Base-by-base conservation (phyloP, 2,113 vertebrate species). In the Thoracochromis brauschi region DNA sequence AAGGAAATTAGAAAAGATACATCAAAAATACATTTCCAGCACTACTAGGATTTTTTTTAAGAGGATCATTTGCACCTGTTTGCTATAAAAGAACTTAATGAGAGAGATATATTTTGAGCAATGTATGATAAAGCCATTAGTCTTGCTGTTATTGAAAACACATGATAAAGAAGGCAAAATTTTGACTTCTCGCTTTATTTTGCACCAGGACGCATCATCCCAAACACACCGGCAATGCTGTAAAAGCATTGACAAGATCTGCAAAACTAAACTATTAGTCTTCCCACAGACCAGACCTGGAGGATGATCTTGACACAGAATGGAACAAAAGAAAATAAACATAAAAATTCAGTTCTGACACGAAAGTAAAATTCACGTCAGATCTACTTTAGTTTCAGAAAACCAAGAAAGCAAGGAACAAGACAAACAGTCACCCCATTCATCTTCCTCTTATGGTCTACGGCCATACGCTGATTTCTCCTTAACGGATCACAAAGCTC, bases 51-150 rank as follows among this genome's bases (percentile, higher is more conserved):
- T 65, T 65, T 65, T 65, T 54, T 65, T 65, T 1, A 38, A 38
- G 33, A 21, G 11, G 11, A 21, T 38, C 60, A 21, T 68, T 38
- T 21, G 33, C 33, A 21, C 33, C 33, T 5, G 33, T 38, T 65
- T 21, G 19, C 4, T 65, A n/a, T 38, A 65, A 38, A 21, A 38
- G 0, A 65, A 21, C 33, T 65, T 38, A 65, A 65, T 8, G 0
- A 21, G 10, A 38, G 11, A 40, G 0, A 0, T 0, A 40, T 9
- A 68, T 68, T 40, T 40, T 24, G n/a, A 40, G 7, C 35, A 42
- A 24, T 40, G 65, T 40, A 6, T 42, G 7, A 71, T 40, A 71
- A 71, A 42, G 33, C 3, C 33, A 38, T 65, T 38, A n/a, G 33
- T 0, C 33, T n/a, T 65, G 33, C 3, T 65, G 33, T 65, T 65